Evolutionary conservation across 2,113 vertebrate genomes (phyloP).

Genomic region (Lucifuga dentata): DNA sequence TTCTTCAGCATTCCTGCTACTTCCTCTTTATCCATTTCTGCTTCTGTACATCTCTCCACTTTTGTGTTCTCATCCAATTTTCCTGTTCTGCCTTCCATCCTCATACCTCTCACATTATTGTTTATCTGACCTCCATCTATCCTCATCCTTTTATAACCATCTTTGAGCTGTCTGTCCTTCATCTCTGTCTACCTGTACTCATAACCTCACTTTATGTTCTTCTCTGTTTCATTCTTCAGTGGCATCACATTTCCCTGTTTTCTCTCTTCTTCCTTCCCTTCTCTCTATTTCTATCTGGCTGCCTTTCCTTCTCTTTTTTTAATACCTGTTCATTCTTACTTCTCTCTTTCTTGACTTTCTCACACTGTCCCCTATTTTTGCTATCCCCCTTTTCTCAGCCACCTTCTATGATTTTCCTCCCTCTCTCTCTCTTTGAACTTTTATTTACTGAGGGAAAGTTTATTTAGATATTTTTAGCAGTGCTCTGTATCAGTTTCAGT

Average conservation of each 20-base stretch:
- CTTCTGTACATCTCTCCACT: background rate
- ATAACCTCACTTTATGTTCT: constrained; percentile 4
- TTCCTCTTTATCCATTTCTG: background rate
- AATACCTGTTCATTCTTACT: too few relatives aligned
- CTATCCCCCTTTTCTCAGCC: background rate
- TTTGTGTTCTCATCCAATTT: constrained; percentile 5
- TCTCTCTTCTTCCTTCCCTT: too few relatives aligned
- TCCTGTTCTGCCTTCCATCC: background rate
- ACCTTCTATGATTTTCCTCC: background rate
- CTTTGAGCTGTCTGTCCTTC: constrained; percentile 15
- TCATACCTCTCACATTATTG: background rate
- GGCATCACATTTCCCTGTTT: background rate
- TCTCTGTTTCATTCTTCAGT: background rate
- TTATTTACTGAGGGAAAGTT: background rate
- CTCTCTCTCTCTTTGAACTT: too few relatives aligned
- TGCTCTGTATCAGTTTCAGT: too few relatives aligned
- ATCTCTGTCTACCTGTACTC: constrained; percentile 18
- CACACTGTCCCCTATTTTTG: background rate
- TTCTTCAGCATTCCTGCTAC: background rate
- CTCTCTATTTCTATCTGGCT: too few relatives aligned
- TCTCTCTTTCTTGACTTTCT: too few relatives aligned
- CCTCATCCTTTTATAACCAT: background rate
- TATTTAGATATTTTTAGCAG: too few relatives aligned
- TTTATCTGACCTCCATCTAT: constrained; percentile 9
- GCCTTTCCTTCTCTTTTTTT: too few relatives aligned